Base-by-base conservation (phyloP, 2,797 vertebrate species). In the Syngnathus acus region DNA sequence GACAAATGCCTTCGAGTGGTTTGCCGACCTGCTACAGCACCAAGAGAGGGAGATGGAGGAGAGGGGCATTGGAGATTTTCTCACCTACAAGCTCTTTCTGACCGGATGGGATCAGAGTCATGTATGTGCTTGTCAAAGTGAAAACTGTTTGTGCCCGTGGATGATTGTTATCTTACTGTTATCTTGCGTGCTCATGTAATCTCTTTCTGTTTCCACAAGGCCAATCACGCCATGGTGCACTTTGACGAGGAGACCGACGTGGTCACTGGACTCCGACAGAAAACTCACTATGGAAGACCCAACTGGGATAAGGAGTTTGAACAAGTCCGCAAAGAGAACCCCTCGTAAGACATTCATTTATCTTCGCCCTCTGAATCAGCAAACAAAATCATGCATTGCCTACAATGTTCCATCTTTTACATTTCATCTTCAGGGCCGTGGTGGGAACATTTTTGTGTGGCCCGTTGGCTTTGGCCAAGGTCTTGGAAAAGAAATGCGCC, bases 1-100 rank as follows among this genome's bases (percentile, higher is more conserved):
- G 85, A 98, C 92, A 0, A 85, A 91, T 65, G 94, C 95, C 43
- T 98, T 99, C 0, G 91, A 94, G 82, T 99, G 95, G 94, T 98
- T 99, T 76, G 95, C 90, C 0, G 93, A 95, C 82, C 88, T 98
- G 9, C 87, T 98, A 0, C 92, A 91, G 79, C 92, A 91, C 0
- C 89, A 95, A 75, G 95, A 98, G 85, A 91, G 74, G 53, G 94
- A 98, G 83, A 98, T 96, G 94, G 93, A 94, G 0, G 92, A 92
- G 74, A 89, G 91, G 9, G 94, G 93, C 71, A 93, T 93, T 90
- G 87, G 76, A 0, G 83, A 92, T 72, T 95, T 97, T 81, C 93
- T 98, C 72, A 97, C 93, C 45, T 97, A 95, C 80, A 91, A 90
- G 7, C 95, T 99, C 65, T 98, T 90, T 76, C 93, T 98, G 75